Conservation (phyloP, 2,888 invertebrate genomes). For the Stenurella melanura region DNA sequence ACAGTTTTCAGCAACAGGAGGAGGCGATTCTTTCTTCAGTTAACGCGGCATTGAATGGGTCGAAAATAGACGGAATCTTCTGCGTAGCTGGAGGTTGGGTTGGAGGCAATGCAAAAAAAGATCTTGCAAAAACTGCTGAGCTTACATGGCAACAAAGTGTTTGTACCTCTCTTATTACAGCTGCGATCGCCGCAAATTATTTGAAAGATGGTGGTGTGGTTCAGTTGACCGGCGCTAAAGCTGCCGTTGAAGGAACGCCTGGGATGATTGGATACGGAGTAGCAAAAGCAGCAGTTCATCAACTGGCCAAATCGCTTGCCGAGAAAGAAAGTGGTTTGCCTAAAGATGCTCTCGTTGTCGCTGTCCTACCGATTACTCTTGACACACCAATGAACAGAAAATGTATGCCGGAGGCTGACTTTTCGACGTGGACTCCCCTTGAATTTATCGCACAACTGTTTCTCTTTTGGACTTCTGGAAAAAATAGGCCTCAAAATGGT, state of each 20-base stretch:
- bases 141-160: slow-evolving; percentile 99
- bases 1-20: slow-evolving; percentile 88
- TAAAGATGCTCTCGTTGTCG: slow-evolving; percentile 82
- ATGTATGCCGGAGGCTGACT: slow-evolving; percentile 97
- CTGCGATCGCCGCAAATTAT: slow-evolving; percentile 88
- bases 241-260: slow-evolving; percentile 90
- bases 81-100: slow-evolving; percentile 99
- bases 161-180: slow-evolving; percentile 96
- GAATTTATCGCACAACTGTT: slow-evolving; percentile 90
- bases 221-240: slow-evolving; percentile 96
- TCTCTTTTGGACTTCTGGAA: slow-evolving; percentile 88
- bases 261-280: slow-evolving; percentile 81
- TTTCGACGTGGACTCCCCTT: slow-evolving; percentile 93
- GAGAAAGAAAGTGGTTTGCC: slow-evolving; percentile 90
- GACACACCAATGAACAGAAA: slow-evolving; percentile 99
- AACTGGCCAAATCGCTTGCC: slow-evolving; percentile 92
- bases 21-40: slow-evolving; percentile 81
- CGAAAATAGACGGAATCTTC: slow-evolving; percentile 94
- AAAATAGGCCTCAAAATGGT: slow-evolving; percentile 88
- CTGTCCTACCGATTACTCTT: slow-evolving; percentile 93
- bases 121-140: slow-evolving; percentile 92
- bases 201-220: slow-evolving; percentile 93
- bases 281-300: slow-evolving; percentile 96
- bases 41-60: slow-evolving; percentile 79
- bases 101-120: slow-evolving; percentile 93